Evolutionary conservation across 2,113 vertebrate species (phyloP).

Genomic region (Bungarus multicinctus): DNA sequence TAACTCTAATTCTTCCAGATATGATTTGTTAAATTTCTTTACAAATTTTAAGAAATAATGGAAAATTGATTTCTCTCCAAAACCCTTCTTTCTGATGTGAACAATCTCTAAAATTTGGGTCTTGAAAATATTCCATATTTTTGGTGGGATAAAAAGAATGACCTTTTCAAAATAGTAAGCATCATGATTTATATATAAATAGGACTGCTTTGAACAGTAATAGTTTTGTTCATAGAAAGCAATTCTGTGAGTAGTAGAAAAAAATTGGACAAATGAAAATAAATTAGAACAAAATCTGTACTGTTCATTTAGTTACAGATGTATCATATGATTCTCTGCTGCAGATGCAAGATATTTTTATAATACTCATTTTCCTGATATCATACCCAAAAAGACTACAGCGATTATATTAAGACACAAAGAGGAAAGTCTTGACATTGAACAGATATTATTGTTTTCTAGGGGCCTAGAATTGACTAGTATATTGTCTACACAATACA

Average conservation of each 20-base stretch:
- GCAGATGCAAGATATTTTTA: not conserved
- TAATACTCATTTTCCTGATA: not conserved
- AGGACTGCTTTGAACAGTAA: slow-evolving; percentile 12
- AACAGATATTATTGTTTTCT: not conserved
- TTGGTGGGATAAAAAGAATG: not conserved
- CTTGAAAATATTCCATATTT: not conserved
- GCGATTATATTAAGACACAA: not conserved
- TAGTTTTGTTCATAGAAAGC: slow-evolving; percentile 7
- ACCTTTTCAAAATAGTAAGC: not conserved
- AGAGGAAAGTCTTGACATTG: not conserved
- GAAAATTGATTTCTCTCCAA: not conserved
- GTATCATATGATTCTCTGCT: not conserved
- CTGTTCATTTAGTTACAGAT: not conserved
- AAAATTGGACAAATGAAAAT: not conserved
- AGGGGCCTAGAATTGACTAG: not conserved
- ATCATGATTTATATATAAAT: not conserved
- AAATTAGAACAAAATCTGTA: not conserved
- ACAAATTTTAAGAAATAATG: not conserved
- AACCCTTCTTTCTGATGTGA: not conserved
- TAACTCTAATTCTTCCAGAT: not conserved
- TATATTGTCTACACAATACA: not conserved
- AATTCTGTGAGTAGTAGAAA: not conserved
- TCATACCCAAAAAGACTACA: not conserved
- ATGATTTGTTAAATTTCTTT: not conserved
- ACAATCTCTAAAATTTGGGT: not conserved